Conservation (phyloP, 2,113 vertebrate species). For the Atherinomorus stipes region DNA sequence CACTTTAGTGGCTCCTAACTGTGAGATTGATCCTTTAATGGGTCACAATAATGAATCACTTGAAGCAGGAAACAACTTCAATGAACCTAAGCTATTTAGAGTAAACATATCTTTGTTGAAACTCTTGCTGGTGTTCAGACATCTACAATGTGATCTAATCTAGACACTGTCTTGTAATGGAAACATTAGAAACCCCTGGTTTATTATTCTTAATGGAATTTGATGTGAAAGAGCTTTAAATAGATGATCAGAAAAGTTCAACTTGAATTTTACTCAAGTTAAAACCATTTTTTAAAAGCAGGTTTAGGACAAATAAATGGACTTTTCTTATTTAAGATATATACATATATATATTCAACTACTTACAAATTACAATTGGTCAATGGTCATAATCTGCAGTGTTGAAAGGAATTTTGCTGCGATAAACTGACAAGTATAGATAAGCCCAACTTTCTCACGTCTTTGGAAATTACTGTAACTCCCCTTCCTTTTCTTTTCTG, state of each 20-base stretch:
- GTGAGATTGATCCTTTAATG: not conserved
- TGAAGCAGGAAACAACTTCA: not conserved
- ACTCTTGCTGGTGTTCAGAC: not conserved
- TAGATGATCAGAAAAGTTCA: no score
- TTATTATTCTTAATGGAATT: not conserved
- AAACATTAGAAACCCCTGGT: not conserved
- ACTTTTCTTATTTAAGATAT: no score
- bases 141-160: not conserved
- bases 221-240: not conserved
- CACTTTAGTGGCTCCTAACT: not conserved
- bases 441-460: slow-evolving; percentile 60
- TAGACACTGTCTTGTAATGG: not conserved
- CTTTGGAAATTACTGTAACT: slow-evolving; percentile 60
- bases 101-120: not conserved
- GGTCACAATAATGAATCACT: not conserved
- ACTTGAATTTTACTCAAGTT: no score
- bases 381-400: not conserved
- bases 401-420: slow-evolving; percentile 13
- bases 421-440: slow-evolving; percentile 25
- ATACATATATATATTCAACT: no score
- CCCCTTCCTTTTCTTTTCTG: slow-evolving; percentile 52
- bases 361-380: no score
- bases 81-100: not conserved
- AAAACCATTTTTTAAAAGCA: no score
- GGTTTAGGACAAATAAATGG: no score